phyloP scores from a whole-genome alignment of 2,797 vertebrate species.

The Hydrophis major region DNA sequence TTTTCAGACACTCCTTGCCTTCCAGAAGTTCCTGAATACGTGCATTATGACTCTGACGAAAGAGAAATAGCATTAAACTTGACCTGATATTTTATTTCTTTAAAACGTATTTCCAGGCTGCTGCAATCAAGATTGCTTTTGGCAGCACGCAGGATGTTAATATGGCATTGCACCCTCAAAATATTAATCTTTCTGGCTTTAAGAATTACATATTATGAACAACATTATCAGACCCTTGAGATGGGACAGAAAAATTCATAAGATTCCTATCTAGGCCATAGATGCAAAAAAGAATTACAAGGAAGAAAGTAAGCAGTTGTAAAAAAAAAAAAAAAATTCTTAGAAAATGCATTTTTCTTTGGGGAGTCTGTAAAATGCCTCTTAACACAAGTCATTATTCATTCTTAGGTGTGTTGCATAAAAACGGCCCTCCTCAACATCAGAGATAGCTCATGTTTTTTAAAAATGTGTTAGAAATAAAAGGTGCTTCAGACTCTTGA shows the following conservation, averaged over 20 bases:
- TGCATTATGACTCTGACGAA: constrained; percentile 69
- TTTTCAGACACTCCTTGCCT: constrained; percentile 84
- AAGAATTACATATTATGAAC: neutral
- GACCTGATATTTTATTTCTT: neutral
- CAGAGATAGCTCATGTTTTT: neutral
- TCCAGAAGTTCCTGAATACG: constrained; percentile 79
- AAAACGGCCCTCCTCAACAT: neutral
- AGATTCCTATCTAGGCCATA: neutral
- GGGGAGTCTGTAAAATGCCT: neutral
- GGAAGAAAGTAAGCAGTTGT: neutral
- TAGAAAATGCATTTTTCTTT: neutral
- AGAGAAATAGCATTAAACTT: neutral
- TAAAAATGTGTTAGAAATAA: neutral
- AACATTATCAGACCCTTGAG: neutral
- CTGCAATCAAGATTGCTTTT: neutral
- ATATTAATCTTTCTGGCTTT: neutral
- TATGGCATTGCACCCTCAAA: neutral
- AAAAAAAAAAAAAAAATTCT: neutral
- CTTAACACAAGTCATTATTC: neutral
- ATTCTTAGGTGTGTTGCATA: neutral
- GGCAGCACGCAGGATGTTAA: neutral
- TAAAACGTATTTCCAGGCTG: neutral
- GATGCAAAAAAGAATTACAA: neutral
- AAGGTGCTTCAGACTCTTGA: neutral
- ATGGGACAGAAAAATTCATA: neutral